A percentile compares a stretch with the other conserved stretches of the same genome.
These are phyloP conservation scores for Rhorus exstirpatorius DNA, from an alignment of 2,888 invertebrate species.

Conservation along the genomic window DNA sequence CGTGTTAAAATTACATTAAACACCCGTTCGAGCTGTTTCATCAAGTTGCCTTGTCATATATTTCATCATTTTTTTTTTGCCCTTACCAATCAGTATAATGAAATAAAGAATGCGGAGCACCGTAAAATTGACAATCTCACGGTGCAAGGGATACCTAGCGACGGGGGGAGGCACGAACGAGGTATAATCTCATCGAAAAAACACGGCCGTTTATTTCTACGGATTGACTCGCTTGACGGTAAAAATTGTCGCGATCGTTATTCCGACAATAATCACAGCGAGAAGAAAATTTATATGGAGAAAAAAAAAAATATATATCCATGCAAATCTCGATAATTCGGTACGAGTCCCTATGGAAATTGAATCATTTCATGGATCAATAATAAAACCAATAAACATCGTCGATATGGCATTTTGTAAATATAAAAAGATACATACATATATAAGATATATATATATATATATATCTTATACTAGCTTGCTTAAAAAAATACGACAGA, in stretches of 20 bases:
- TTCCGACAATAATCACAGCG: not conserved
- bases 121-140: constrained; percentile 58
- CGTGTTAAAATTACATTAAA: constrained; percentile 48
- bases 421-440: too few relatives aligned
- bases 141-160: constrained; percentile 31
- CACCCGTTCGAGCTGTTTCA: constrained; percentile 27
- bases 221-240: constrained; percentile 20
- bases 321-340: not conserved
- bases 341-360: constrained; percentile 16
- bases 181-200: constrained; percentile 30
- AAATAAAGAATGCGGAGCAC: constrained; percentile 54
- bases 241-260: constrained; percentile 5
- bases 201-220: constrained; percentile 17
- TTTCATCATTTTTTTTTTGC: constrained; percentile 66
- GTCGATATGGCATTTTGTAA: not conserved
- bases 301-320: constrained; percentile 25
- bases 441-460: too few relatives aligned
- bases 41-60: constrained; percentile 61
- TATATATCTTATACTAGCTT: not conserved
- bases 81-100: constrained; percentile 64
- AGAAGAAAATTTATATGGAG: not conserved
- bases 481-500: constrained; percentile 45
- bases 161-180: constrained; percentile 49
- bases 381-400: constrained; percentile 20
- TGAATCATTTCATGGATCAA: constrained; percentile 19